Evolutionary conservation across 2,113 vertebrate genomes (phyloP).

Genomic region (Galeopterus variegatus): DNA sequence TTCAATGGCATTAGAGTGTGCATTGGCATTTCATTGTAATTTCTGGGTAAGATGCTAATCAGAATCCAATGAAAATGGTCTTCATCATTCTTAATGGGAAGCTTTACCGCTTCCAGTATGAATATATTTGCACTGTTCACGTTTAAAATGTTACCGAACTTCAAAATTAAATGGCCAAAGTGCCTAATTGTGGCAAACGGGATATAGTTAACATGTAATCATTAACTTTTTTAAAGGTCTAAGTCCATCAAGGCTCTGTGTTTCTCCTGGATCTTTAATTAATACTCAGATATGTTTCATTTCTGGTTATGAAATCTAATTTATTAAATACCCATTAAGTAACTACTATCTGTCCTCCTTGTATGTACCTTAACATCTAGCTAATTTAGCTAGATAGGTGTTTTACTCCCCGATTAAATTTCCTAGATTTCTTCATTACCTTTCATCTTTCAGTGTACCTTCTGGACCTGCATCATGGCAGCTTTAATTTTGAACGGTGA

Average conservation of each 20-base stretch:
- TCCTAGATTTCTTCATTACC: not conserved
- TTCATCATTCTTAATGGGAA: conserved; percentile 76
- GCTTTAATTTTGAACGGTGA: conserved; percentile 15
- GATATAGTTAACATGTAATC: conserved; percentile 59
- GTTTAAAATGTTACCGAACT: conserved; percentile 75
- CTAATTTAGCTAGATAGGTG: not conserved
- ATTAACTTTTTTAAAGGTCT: conserved; percentile 55
- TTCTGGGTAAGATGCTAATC: conserved; percentile 81
- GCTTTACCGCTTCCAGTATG: conserved; percentile 71
- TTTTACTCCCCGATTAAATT: conserved; percentile 52
- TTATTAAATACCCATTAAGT: conserved; percentile 11
- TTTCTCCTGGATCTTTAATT: conserved; percentile 70
- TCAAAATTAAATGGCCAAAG: conserved; percentile 65
- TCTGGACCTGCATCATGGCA: not conserved
- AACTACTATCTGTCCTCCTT: not conserved
- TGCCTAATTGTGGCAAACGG: conserved; percentile 56
- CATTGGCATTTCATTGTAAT: conserved; percentile 76
- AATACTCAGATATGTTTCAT: conserved; percentile 74
- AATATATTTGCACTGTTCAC: conserved; percentile 65
- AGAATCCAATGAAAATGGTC: conserved; percentile 75
- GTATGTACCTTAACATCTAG: not conserved
- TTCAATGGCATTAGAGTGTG: conserved; percentile 68
- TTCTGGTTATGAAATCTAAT: conserved; percentile 48
- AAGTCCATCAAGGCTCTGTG: conserved; percentile 40
- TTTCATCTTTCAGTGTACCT: not conserved